phyloP scores from a whole-genome alignment of 2,888 invertebrate genomes.

The Parnassius smintheus region DNA sequence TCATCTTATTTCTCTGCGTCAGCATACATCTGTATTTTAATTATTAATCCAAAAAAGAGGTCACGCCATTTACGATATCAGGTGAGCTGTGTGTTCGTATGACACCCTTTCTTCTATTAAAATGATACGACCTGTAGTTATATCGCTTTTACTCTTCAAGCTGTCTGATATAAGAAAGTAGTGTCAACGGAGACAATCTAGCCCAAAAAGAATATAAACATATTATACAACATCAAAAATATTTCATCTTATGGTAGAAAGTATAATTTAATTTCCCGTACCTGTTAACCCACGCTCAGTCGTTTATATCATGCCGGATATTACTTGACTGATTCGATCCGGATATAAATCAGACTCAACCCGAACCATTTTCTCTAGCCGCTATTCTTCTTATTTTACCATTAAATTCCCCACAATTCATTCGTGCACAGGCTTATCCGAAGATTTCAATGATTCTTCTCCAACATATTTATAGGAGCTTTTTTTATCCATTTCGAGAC shows the following conservation, averaged over 20 bases:
- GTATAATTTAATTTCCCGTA: constrained; percentile 58
- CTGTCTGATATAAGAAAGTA: no score
- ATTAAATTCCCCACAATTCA: constrained; percentile 38
- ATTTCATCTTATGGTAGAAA: constrained; percentile 38
- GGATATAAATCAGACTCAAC: constrained; percentile 61
- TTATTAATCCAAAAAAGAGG: no score
- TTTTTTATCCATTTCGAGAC: neutral
- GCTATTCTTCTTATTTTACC: constrained; percentile 48
- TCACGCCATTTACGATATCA: no score
- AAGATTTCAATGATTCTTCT: constrained; percentile 30
- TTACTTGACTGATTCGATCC: constrained; percentile 62
- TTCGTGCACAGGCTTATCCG: constrained; percentile 31
- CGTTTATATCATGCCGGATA: constrained; percentile 52
- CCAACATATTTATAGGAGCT: constrained; percentile 23
- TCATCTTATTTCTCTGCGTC: no score
- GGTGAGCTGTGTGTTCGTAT: no score
- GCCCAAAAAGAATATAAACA: no score
- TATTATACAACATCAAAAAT: neutral
- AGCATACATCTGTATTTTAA: no score
- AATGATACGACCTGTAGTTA: no score
- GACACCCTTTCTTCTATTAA: no score
- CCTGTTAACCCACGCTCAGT: constrained; percentile 38
- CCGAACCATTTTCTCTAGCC: constrained; percentile 40
- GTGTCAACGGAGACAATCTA: no score
- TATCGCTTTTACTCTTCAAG: no score